Evolutionary conservation across 2,888 invertebrate genomes (phyloP), one percentile per base, ranked within the genome.

Genomic region (Pseudanteris insignis): DNA sequence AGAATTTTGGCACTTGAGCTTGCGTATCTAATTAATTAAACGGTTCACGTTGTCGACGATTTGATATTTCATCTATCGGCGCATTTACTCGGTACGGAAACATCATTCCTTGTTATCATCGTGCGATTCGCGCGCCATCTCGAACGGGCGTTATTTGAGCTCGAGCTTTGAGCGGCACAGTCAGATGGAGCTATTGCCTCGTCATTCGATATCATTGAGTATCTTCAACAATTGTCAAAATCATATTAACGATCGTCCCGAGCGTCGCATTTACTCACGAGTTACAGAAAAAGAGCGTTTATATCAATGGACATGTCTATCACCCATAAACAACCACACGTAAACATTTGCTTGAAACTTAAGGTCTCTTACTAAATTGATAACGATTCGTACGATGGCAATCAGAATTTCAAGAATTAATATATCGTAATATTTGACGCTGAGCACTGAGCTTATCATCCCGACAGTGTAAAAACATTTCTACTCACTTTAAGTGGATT

Each of bases 1-100:
- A 71, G 65, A 70, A 70, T 70, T 73, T 73, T 73, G 73, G 74
- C 73, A 74, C 74, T 74, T 74, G 71, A 70, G 72, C 70, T 67
- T 69, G 71, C 67, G 59, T 69, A 61, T 64, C 66, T 69, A 70
- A 69, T 66, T 54, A 61, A 61, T 53, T 46, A 64, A 64, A 48
- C 54, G 38, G 41, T 40, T 50, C 57, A 46, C 11, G 24, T 55
- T 38, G 34, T 47, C 55, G 51, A 55, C 47, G 43, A 32, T 51
- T 41, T 29, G 34, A 46, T 47, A 12, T 33, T 50, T 43, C 30
- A 37, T 41, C 47, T 47, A 8, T 43, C 51, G 18, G 44, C 48
- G 50, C 50, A 59, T 40, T 55, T 51, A 41, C 26, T 55, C 44
- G 21, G 40, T 40, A 41, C 37, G 54, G 51, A 55, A 43, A 43